These are phyloP conservation scores for Lasioglossum oenotherae DNA, from an alignment of 2,888 invertebrate genomes.

Conservation along the genomic window DNA sequence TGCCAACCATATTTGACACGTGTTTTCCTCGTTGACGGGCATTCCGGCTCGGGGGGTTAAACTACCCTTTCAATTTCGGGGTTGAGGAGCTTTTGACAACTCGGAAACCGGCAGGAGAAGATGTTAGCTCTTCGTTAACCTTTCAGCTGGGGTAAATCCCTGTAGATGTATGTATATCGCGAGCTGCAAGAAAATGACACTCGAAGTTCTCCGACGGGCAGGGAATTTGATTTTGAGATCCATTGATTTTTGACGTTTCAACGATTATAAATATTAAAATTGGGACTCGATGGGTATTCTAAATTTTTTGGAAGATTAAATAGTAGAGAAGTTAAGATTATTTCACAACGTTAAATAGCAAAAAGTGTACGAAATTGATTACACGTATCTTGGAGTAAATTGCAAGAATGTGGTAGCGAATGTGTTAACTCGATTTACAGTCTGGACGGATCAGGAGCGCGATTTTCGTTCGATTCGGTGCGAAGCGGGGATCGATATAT, in stretches of 20 bases:
- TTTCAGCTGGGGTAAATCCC: neutral
- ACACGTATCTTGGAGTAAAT: too few species aligned
- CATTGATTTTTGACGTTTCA: too few species aligned
- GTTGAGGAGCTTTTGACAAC: neutral
- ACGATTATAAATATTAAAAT: too few species aligned
- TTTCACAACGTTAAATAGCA: too few species aligned
- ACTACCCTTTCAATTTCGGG: neutral
- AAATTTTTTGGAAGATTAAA: too few species aligned
- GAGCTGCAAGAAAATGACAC: neutral
- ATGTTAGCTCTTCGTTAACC: neutral
- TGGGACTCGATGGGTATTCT: too few species aligned
- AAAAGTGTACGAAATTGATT: too few species aligned
- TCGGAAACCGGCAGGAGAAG: neutral
- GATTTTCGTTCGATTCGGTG: constrained; percentile 1
- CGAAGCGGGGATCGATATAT: neutral
- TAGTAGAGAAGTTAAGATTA: too few species aligned
- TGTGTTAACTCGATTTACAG: neutral
- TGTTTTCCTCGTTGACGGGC: neutral
- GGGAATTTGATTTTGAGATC: neutral
- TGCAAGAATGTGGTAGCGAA: neutral
- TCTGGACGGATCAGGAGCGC: neutral
- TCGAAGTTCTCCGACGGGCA: neutral
- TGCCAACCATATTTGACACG: constrained; percentile 6
- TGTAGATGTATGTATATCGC: neutral
- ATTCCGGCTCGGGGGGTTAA: neutral